Conservation (phyloP, 2,113 vertebrate species). For the Thermophis baileyi region DNA sequence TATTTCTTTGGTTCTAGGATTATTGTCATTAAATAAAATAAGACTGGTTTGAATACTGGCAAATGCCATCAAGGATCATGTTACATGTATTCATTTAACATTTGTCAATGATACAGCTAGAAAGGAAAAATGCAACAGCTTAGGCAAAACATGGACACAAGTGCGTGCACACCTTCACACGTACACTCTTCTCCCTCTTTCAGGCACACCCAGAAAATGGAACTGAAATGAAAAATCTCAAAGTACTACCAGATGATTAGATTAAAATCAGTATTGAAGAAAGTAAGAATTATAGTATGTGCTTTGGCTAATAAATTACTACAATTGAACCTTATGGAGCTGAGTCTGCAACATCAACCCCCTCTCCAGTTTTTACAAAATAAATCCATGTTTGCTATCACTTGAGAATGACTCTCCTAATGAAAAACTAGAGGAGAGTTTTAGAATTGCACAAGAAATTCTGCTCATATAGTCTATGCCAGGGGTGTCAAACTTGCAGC, state of each 20-base stretch:
- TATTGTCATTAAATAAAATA: background rate
- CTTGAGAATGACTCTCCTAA: background rate
- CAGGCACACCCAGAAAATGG: background rate
- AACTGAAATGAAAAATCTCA: background rate
- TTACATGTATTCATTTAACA: background rate
- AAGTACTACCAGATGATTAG: background rate
- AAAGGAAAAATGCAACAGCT: background rate
- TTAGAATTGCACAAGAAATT: background rate
- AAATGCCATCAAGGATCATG: background rate
- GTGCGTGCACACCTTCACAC: background rate
- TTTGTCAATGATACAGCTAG: background rate
- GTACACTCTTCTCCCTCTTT: background rate
- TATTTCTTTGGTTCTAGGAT: background rate
- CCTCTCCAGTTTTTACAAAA: background rate
- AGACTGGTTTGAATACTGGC: background rate
- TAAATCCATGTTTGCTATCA: background rate
- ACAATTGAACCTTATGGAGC: background rate
- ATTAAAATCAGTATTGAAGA: background rate
- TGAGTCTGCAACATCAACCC: background rate
- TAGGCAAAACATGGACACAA: background rate
- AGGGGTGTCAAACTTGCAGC: too few relatives aligned
- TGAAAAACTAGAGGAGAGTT: background rate
- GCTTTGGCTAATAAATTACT: background rate
- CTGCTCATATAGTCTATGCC: background rate
- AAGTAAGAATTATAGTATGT: background rate